Percentiles rank a stretch among this genome's conserved stretches.
These are phyloP conservation scores for Orussus abietinus DNA, from an alignment of 1,140 invertebrate genomes.

Conservation along the genomic window DNA sequence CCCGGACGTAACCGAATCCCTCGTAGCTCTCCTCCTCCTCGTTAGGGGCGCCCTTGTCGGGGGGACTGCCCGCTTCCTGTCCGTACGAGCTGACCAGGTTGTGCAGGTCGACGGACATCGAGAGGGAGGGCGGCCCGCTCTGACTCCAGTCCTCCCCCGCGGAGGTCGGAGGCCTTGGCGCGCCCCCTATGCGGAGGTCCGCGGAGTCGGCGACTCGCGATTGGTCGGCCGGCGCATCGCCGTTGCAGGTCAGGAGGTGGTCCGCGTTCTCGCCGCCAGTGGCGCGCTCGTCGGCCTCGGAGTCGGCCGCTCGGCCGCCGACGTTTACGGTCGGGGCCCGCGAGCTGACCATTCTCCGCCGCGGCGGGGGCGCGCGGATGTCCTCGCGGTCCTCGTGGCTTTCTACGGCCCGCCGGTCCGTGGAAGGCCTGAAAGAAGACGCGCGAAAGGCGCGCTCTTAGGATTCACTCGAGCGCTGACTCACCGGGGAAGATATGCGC, in stretches of 20 bases:
- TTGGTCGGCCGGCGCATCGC: too few relatives aligned
- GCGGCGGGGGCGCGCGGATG: too few relatives aligned
- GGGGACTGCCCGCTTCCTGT: slow-evolving; percentile 18
- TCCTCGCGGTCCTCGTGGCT: too few relatives aligned
- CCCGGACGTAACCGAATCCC: slow-evolving; percentile 41
- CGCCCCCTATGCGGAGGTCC: too few relatives aligned
- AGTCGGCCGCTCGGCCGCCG: slow-evolving; percentile 22
- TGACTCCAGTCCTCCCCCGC: slow-evolving; percentile 31
- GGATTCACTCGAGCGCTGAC: too few relatives aligned
- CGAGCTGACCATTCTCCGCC: slow-evolving; percentile 48
- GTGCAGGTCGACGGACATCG: slow-evolving; percentile 30
- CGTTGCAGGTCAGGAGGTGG: too few relatives aligned
- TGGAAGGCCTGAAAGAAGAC: too few relatives aligned
- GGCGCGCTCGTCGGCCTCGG: slow-evolving; percentile 20
- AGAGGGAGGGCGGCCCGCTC: slow-evolving; percentile 35
- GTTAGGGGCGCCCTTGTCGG: slow-evolving; percentile 5
- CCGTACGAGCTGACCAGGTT: slow-evolving; percentile 21
- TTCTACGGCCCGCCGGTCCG: too few relatives aligned
- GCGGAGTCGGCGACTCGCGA: too few relatives aligned
- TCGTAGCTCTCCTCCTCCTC: slow-evolving; percentile 45
- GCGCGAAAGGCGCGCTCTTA: too few relatives aligned
- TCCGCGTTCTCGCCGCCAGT: slow-evolving; percentile 18
- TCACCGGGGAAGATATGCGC: too few relatives aligned
- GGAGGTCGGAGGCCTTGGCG: too few relatives aligned
- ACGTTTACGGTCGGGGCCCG: slow-evolving; percentile 25